Percentiles rank a stretch among this genome's conserved stretches.
Conservation (phyloP, 23 tunicate species). For the Styela clava region DNA sequence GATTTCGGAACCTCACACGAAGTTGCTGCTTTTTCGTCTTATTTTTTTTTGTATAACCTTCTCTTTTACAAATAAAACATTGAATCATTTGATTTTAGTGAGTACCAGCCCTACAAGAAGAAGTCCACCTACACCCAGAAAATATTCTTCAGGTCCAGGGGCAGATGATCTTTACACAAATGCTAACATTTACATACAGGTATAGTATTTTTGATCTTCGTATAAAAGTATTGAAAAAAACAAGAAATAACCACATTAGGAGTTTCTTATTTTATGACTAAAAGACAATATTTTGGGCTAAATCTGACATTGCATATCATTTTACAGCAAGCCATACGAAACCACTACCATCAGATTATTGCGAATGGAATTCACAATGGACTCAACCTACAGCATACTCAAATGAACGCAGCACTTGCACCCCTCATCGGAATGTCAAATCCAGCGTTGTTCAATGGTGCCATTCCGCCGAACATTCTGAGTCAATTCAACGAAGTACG, state of each 20-base stretch:
- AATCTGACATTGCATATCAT: not conserved
- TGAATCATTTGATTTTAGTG: conserved; percentile 15
- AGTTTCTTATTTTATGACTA: too few species aligned
- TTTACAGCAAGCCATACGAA: conserved; percentile 14
- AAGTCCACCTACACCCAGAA: conserved; percentile 10
- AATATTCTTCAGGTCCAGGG: conserved; percentile 5
- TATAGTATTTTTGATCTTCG: conserved; percentile 11
- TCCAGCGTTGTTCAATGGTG: conserved; percentile 18
- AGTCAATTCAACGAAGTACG: conserved; percentile 18
- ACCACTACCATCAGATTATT: conserved; percentile 14
- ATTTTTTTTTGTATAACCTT: too few species aligned
- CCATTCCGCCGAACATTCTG: conserved; percentile 9
- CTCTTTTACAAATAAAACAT: too few species aligned
- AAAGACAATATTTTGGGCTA: not conserved
- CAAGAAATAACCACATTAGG: too few species aligned
- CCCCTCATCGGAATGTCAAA: conserved; percentile 24
- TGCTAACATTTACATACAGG: conserved; percentile 23
- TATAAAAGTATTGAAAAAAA: not conserved
- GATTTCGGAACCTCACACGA: not conserved
- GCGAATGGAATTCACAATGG: conserved; percentile 31
- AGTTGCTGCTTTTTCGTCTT: too few species aligned
- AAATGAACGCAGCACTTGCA: conserved; percentile 16
- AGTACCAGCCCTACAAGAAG: conserved; percentile 19
- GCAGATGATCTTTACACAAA: conserved; percentile 18
- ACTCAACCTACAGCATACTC: not conserved